Conservation (phyloP, 1,140 invertebrate genomes). For the Meloidogyne chitwoodi region DNA sequence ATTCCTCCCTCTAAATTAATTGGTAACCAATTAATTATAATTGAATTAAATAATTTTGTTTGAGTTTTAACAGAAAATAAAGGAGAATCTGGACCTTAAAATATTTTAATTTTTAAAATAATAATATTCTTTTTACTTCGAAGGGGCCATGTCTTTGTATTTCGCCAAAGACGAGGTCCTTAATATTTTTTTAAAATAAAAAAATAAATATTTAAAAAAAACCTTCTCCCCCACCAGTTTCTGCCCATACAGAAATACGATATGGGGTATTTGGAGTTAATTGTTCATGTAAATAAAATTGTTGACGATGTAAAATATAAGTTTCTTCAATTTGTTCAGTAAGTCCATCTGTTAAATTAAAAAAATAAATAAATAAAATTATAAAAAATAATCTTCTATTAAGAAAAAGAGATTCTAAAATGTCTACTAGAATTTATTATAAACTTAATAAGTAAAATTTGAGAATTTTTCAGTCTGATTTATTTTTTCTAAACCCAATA, state of each 20-base stretch:
- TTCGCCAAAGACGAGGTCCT: slow-evolving; percentile 40
- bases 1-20: slow-evolving; percentile 15
- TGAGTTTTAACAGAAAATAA: slow-evolving; percentile 37
- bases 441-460: too few relatives aligned
- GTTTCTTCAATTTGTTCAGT: slow-evolving; percentile 54
- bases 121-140: slow-evolving; percentile 35
- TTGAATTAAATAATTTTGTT: slow-evolving; percentile 26
- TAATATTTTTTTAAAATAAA: background rate
- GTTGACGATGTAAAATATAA: slow-evolving; percentile 53
- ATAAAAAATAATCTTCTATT: slow-evolving; percentile 17
- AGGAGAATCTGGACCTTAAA: slow-evolving; percentile 52
- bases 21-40: slow-evolving; percentile 50
- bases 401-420: too few relatives aligned
- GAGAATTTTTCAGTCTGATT: too few relatives aligned
- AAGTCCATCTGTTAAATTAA: slow-evolving; percentile 18
- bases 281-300: slow-evolving; percentile 51
- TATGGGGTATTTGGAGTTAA: slow-evolving; percentile 50
- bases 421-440: too few relatives aligned
- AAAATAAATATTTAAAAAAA: slow-evolving; percentile 23
- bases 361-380: slow-evolving; percentile 20
- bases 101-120: slow-evolving; percentile 1
- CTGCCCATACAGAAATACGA: slow-evolving; percentile 55
- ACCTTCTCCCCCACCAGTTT: slow-evolving; percentile 58
- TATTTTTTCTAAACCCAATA: too few relatives aligned
- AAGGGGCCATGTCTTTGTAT: slow-evolving; percentile 51